A percentile compares a stretch with the other conserved stretches of the same genome.
Conservation (phyloP, 2,888 invertebrate species). For the Nomada fabriciana region DNA sequence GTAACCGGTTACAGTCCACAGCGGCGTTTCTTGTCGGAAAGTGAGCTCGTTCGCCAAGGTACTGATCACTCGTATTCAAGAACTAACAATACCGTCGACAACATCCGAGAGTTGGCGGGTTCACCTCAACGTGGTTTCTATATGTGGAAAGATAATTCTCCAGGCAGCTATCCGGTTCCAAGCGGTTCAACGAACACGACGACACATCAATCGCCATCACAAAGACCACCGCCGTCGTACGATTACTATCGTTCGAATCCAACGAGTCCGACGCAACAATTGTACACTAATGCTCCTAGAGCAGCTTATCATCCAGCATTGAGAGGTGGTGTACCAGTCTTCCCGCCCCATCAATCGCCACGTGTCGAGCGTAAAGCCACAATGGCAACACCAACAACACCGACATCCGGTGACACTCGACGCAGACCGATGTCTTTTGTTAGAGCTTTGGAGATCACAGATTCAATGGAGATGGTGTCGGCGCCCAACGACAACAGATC, state of each 20-base stretch:
- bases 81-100: constrained; percentile 92
- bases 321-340: constrained; percentile 89
- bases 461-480: constrained; percentile 92
- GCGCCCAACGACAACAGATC: constrained; percentile 80
- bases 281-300: constrained; percentile 83
- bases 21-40: constrained; percentile 91
- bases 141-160: constrained; percentile 92
- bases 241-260: constrained; percentile 90
- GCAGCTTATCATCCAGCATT: constrained; percentile 87
- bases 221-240: constrained; percentile 81
- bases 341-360: constrained; percentile 85
- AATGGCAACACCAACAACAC: constrained; percentile 80
- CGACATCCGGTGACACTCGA: constrained; percentile 83
- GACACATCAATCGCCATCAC: constrained; percentile 78
- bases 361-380: constrained; percentile 77
- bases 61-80: constrained; percentile 88
- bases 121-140: constrained; percentile 93
- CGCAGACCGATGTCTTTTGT: constrained; percentile 95
- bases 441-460: constrained; percentile 95
- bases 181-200: constrained; percentile 74
- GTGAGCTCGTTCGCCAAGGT: constrained; percentile 85
- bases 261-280: constrained; percentile 89
- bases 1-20: constrained; percentile 83
- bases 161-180: constrained; percentile 86
- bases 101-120: constrained; percentile 94